Evolutionary conservation across 2,113 vertebrate species (phyloP).

Genomic region (Malaclemys terrapin): DNA sequence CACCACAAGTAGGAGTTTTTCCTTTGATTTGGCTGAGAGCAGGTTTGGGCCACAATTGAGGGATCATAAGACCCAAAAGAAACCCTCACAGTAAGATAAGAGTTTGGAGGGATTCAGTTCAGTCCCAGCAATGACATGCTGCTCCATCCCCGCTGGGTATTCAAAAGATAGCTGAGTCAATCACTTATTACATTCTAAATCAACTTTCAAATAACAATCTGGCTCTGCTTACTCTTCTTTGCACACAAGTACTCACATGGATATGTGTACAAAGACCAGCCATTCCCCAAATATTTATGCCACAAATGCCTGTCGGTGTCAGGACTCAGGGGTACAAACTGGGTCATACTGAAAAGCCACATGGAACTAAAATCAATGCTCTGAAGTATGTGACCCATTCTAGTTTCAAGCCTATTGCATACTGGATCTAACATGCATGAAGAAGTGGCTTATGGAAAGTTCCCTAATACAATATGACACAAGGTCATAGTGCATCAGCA

Average conservation of each 20-base stretch:
- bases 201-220: background rate
- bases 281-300: background rate
- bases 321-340: background rate
- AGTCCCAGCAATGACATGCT: too few relatives aligned
- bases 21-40: background rate
- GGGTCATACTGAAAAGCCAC: background rate
- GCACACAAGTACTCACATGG: rapidly evolving
- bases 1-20: background rate
- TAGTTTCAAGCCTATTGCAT: background rate
- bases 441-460: background rate
- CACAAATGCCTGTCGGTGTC: background rate
- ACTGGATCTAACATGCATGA: background rate
- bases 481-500: constrained; percentile 39
- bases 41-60: background rate
- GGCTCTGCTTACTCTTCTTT: background rate
- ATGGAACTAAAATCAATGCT: background rate
- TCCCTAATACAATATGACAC: constrained; percentile 58
- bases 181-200: background rate
- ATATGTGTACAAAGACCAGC: background rate
- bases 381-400: constrained; percentile 28
- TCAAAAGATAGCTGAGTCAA: too few relatives aligned
- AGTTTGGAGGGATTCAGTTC: too few relatives aligned
- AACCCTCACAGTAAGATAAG: too few relatives aligned
- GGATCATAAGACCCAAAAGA: too few relatives aligned
- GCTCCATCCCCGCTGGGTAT: too few relatives aligned